Conservation (phyloP, 2,888 invertebrate species). For the Meganola albula region DNA sequence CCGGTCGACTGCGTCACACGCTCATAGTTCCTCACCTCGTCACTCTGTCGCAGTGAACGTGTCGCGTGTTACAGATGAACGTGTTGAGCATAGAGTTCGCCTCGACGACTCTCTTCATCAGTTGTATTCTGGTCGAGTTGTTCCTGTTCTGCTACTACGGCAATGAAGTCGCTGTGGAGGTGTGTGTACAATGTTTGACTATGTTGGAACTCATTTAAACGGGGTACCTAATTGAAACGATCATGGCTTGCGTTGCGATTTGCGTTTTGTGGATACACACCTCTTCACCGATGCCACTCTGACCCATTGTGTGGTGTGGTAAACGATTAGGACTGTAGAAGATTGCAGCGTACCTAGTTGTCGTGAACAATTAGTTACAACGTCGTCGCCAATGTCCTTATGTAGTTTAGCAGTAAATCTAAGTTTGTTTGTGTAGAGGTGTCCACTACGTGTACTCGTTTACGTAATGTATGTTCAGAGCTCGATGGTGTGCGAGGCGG, state of each 20-base stretch:
- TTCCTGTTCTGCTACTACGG: conserved; percentile 78
- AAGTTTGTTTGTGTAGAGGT: no score
- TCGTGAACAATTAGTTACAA: no score
- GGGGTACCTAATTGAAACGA: no score
- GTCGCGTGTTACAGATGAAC: conserved; percentile 16
- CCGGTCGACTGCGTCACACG: background rate
- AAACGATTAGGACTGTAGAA: no score
- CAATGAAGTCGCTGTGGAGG: conserved; percentile 75
- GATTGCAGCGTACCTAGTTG: no score
- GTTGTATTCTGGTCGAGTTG: conserved; percentile 74
- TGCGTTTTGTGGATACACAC: no score
- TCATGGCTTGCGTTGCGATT: no score
- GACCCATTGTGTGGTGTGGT: no score
- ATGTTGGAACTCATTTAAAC: no score
- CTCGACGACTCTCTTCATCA: conserved; percentile 66
- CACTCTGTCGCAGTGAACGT: background rate
- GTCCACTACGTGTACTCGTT: background rate
- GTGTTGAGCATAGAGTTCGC: conserved; percentile 54
- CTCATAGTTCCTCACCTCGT: background rate
- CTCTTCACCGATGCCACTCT: no score
- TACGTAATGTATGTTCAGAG: conserved; percentile 51
- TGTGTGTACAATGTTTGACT: conserved; percentile 23
- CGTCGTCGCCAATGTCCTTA: no score
- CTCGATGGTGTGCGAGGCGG: conserved; percentile 48
- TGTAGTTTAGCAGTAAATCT: no score